Evolutionary conservation across 2,888 invertebrate genomes (phyloP), one percentile per base, ranked within the genome.

Genomic region (Stenotaenia linearis): DNA sequence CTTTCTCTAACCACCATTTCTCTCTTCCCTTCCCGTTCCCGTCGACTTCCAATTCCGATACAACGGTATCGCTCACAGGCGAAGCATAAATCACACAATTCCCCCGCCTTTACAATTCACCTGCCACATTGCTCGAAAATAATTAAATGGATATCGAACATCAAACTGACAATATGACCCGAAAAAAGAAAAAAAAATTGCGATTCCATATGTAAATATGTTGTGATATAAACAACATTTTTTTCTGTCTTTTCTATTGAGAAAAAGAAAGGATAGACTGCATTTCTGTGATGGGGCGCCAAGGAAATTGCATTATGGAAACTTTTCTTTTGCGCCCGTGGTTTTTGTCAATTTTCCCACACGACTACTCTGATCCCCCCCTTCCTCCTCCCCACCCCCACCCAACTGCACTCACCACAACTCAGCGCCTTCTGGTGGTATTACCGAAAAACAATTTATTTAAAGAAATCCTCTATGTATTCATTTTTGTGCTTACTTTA

Each of bases 11-110:
- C 50, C 50, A n/a, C 50, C 18, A 50, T 50, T 50, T 50, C 50
- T 50, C 50, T 50, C 21, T 50, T 50, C 18, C 50, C 50, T n/a
- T n/a, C n/a, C n/a, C n/a, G 12, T 40, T 50, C 50, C 50, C 50
- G 50, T 50, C 50, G 50, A 50, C 50, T 69, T 69, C 69, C 69
- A 69, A 69, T 69, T 69, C 69, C 69, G 23, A 69, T 69, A 69
- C 69, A 69, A 69, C 15, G 50, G 50, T 50, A 50, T 50, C 50
- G 50, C 50, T 50, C 50, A 50, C 50, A 18, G 50, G 50, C 50
- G 50, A 3, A 50, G 50, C 50, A 50, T 50, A 50, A 69, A 69
- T 28, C 25, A 69, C 25, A 69, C 25, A 69, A 69, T 69, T 69
- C 69, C 69, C 28, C 69, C 69, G 28, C 69, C 69, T 69, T 28